Conservation (phyloP, 1,140 invertebrate genomes). For the Lamellibrachia luymesi region DNA sequence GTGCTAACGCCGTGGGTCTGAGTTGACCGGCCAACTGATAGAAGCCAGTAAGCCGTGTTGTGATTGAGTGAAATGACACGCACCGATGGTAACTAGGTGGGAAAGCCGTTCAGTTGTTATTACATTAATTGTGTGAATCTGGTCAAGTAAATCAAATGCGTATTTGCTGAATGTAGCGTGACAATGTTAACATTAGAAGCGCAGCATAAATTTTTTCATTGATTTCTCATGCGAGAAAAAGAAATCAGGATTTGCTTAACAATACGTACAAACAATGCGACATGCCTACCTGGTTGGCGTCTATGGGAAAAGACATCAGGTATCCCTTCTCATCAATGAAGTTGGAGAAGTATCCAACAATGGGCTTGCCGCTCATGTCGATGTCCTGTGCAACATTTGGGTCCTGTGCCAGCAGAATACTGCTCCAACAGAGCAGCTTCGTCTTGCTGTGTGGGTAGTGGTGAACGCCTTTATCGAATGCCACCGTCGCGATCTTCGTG, state of each 20-base stretch:
- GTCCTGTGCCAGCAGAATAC: constrained; percentile 18
- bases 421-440: constrained; percentile 19
- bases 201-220: too few relatives aligned
- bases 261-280: neutral
- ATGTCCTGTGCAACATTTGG: constrained; percentile 19
- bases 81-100: neutral
- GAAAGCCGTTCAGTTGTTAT: neutral
- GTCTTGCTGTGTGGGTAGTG: constrained; percentile 30
- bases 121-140: neutral
- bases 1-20: neutral
- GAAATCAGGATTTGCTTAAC: neutral
- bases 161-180: neutral
- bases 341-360: constrained; percentile 26
- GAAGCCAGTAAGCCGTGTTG: neutral
- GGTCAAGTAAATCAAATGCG: neutral
- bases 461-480: constrained; percentile 25
- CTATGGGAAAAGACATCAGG: constrained; percentile 20
- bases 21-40: neutral
- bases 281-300: constrained; percentile 8
- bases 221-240: neutral
- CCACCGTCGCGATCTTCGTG: constrained; percentile 2
- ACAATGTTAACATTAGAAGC: neutral
- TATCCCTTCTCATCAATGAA: constrained; percentile 27
- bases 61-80: neutral
- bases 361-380: constrained; percentile 15